Evolutionary conservation across 2,113 vertebrate genomes (phyloP).

Genomic region (Gymnobelideus leadbeateri): DNA sequence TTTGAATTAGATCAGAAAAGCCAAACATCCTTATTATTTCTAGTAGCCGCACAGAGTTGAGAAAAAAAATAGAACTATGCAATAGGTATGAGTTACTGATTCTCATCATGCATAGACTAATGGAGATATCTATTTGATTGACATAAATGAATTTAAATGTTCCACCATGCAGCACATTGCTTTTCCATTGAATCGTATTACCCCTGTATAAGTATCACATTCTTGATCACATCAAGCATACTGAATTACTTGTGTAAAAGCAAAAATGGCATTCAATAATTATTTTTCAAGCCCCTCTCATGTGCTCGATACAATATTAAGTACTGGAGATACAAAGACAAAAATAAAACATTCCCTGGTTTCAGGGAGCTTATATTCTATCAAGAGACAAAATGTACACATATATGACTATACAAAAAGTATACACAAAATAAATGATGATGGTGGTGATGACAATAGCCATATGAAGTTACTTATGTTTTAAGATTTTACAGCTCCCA

Average conservation of each 20-base stretch:
- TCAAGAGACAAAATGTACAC: neutral
- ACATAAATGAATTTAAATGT: slow-evolving; percentile 28
- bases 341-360: neutral
- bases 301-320: neutral
- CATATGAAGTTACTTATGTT: slow-evolving; percentile 1
- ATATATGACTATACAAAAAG: neutral
- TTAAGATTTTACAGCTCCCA: neutral
- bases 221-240: neutral
- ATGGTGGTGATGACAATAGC: neutral
- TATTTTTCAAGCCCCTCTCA: neutral
- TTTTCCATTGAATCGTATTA: neutral
- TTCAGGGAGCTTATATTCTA: neutral
- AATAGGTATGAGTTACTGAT: neutral
- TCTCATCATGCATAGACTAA: neutral
- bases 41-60: neutral
- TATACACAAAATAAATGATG: neutral
- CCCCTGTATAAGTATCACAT: neutral
- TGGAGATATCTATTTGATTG: slow-evolving; percentile 29
- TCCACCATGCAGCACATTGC: neutral
- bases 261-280: neutral
- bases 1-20: neutral
- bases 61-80: neutral
- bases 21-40: neutral
- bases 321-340: neutral
- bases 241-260: neutral